Evolutionary conservation across 2,888 invertebrate species (phyloP).

Genomic region (Drosophila phalerata): DNA sequence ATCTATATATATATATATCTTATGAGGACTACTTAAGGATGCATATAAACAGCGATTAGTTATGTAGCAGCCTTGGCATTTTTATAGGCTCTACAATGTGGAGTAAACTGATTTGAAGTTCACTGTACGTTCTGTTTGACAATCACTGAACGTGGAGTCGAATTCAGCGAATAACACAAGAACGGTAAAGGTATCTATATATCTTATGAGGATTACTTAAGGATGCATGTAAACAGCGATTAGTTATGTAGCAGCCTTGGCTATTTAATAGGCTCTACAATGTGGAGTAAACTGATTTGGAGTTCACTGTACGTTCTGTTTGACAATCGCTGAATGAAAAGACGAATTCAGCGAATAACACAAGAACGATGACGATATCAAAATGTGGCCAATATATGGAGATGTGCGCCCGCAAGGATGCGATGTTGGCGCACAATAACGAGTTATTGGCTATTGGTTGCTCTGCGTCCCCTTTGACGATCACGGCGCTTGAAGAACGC

Average conservation of each 20-base stretch:
- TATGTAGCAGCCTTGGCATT: conserved; percentile 27
- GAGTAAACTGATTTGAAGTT: conserved; percentile 40
- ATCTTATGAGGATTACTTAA: neutral
- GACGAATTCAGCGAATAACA: conserved; percentile 81
- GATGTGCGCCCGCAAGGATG: conserved; percentile 68
- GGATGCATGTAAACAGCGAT: conserved; percentile 28
- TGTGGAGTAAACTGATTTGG: conserved; percentile 37
- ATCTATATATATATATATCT: no score
- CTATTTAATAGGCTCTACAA: conserved; percentile 23
- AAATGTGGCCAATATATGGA: conserved; percentile 82
- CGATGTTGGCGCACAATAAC: conserved; percentile 75
- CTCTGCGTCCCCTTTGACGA: conserved; percentile 84
- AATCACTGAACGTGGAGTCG: conserved; percentile 55
- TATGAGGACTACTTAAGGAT: neutral
- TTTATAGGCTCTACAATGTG: conserved; percentile 35
- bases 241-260: conserved; percentile 37
- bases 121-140: conserved; percentile 84
- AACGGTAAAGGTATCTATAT: conserved; percentile 53
- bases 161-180: conserved; percentile 84
- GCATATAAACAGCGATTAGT: conserved; percentile 37
- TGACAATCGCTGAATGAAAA: conserved; percentile 75
- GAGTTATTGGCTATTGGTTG: conserved; percentile 74
- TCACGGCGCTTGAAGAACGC: conserved; percentile 70
- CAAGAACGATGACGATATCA: conserved; percentile 72
- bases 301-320: conserved; percentile 82